These are phyloP conservation scores for Tortrix viridana DNA, from an alignment of 2,888 invertebrate genomes.

Conservation along the genomic window DNA sequence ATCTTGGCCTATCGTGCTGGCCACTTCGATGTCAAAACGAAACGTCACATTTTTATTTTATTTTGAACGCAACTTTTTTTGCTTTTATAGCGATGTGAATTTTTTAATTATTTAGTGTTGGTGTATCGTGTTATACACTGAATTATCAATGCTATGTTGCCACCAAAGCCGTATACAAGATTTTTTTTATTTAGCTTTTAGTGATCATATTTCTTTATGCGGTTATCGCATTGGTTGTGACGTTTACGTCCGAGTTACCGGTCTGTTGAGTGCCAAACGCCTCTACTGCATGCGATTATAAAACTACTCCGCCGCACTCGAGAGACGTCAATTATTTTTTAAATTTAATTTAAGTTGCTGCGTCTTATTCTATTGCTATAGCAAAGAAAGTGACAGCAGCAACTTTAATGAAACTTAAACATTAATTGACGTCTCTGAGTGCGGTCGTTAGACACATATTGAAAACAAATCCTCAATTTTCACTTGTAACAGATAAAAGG, in stretches of 20 bases:
- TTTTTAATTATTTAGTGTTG: neutral
- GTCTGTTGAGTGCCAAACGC: conserved; percentile 41
- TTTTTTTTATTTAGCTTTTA: neutral
- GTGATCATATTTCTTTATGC: neutral
- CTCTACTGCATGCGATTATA: conserved; percentile 26
- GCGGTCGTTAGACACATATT: no score
- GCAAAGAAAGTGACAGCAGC: no score
- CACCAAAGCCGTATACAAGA: neutral
- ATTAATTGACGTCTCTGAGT: no score
- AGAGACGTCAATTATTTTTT: no score
- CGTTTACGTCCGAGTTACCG: conserved; percentile 28
- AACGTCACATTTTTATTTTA: conserved; percentile 28
- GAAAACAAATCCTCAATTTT: neutral
- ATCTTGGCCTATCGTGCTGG: conserved; percentile 14
- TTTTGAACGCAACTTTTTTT: conserved; percentile 12
- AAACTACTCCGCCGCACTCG: no score
- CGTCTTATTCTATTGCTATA: no score
- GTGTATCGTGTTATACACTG: no score
- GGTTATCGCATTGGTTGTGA: conserved; percentile 26
- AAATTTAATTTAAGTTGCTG: no score
- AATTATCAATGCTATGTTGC: neutral
- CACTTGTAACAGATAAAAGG: no score
- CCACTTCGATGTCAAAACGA: conserved; percentile 25
- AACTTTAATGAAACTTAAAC: no score
- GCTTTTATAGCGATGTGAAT: no score